phyloP scores from a whole-genome alignment of 2,113 vertebrate genomes.

The Peromyscus polionotus region DNA sequence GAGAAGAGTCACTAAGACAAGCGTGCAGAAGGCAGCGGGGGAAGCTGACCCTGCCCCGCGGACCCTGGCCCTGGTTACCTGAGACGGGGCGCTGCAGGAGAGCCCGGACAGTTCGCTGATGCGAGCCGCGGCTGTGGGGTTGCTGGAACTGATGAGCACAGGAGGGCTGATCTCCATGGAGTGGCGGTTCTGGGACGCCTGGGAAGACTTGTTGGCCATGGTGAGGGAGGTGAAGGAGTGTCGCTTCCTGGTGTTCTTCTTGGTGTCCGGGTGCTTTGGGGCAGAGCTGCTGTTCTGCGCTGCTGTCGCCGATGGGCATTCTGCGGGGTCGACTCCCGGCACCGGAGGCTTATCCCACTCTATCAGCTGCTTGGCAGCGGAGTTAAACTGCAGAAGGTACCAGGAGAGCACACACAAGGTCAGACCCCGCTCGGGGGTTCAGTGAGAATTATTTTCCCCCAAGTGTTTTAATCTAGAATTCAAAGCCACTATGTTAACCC shows the following conservation, averaged over 20 bases:
- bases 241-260: conserved; percentile 99
- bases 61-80: conserved; percentile 87
- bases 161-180: conserved; percentile 99
- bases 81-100: conserved; percentile 98
- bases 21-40: neutral
- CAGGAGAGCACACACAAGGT: neutral
- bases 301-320: conserved; percentile 91
- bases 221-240: conserved; percentile 99
- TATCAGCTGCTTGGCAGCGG: conserved; percentile 96
- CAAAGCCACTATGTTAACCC: neutral
- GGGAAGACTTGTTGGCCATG: conserved; percentile 97
- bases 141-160: conserved; percentile 99
- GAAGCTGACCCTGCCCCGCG: neutral
- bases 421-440: neutral
- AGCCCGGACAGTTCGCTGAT: conserved; percentile 97
- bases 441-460: neutral
- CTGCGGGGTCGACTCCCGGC: conserved; percentile 90
- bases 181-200: conserved; percentile 96
- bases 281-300: conserved; percentile 89
- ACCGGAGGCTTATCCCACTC: conserved; percentile 95
- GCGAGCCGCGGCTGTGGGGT: conserved; percentile 96
- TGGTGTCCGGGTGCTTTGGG: conserved; percentile 92
- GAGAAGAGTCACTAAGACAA: neutral
- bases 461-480: neutral
- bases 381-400: conserved; percentile 93